Conservation (phyloP, 2,888 invertebrate species). For the Rhagophthalmus giganteus region DNA sequence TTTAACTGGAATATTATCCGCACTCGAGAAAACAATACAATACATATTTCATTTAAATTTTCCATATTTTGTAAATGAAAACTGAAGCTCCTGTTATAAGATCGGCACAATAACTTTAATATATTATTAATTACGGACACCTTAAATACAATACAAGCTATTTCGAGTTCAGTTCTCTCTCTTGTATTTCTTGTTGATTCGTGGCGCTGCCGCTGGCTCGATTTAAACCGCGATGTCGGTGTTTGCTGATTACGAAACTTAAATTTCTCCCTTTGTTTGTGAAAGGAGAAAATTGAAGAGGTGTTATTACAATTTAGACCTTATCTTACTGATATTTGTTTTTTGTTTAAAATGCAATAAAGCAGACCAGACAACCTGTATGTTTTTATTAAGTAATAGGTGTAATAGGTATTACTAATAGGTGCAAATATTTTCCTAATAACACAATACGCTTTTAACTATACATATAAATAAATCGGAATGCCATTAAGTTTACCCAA, state of each 20-base stretch:
- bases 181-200: too few species aligned
- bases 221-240: slow-evolving; percentile 12
- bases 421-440: too few species aligned
- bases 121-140: slow-evolving; percentile 27
- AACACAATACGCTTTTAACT: too few species aligned
- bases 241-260: slow-evolving; percentile 23
- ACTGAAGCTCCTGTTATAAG: slow-evolving; percentile 22
- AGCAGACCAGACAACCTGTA: too few species aligned
- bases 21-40: slow-evolving; percentile 24
- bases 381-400: too few species aligned
- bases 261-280: slow-evolving; percentile 24
- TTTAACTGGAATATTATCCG: slow-evolving; percentile 29
- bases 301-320: slow-evolving; percentile 23
- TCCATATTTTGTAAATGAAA: slow-evolving; percentile 14
- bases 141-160: slow-evolving; percentile 18
- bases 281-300: slow-evolving; percentile 20
- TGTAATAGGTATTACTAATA: too few species aligned
- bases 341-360: too few species aligned
- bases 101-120: slow-evolving; percentile 23
- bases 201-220: slow-evolving; percentile 1
- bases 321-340: slow-evolving; percentile 13
- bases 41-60: slow-evolving; percentile 30
- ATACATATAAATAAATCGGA: too few species aligned
- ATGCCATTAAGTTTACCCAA: too few species aligned
- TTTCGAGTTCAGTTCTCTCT: slow-evolving; percentile 14